A percentile compares a stretch with the other conserved stretches of the same genome.
Evolutionary conservation across 1,140 invertebrate genomes (phyloP).

Genomic region (Episyrphus balteatus): DNA sequence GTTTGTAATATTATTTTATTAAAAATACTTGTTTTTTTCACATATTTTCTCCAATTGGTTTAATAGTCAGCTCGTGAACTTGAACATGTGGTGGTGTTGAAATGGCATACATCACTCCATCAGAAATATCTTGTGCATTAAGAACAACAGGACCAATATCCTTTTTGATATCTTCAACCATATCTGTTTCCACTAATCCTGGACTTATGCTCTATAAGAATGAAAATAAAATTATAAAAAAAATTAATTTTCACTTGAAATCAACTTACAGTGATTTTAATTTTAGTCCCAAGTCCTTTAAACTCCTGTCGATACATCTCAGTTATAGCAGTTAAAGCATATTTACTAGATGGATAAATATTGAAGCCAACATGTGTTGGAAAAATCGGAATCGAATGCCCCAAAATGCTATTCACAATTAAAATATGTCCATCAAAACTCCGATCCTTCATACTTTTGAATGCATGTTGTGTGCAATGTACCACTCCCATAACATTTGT

Average conservation of each 20-base stretch:
- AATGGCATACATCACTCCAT: conserved; percentile 41
- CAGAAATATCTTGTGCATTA: conserved; percentile 41
- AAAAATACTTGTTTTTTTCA: background rate
- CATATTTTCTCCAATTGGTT: conserved; percentile 24
- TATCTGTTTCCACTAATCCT: conserved; percentile 45
- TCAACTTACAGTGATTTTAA: conserved; percentile 51
- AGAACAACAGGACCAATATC: conserved; percentile 18
- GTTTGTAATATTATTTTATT: too few relatives aligned
- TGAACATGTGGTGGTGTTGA: conserved; percentile 41
- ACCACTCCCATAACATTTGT: conserved; percentile 57
- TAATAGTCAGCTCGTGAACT: conserved; percentile 34
- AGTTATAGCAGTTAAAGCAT: conserved; percentile 51
- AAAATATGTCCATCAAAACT: conserved; percentile 57
- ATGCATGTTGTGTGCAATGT: conserved; percentile 51
- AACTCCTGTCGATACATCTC: conserved; percentile 51
- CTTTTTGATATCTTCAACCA: conserved; percentile 27
- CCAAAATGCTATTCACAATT: conserved; percentile 52
- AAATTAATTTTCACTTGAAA: background rate
- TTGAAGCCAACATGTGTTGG: conserved; percentile 24
- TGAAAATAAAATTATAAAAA: conserved; percentile 1
- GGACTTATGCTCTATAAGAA: conserved; percentile 46
- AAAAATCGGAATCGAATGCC: conserved; percentile 39
- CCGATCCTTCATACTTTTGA: conserved; percentile 54
- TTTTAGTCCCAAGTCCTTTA: conserved; percentile 39
- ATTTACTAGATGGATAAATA: conserved; percentile 52